Evolutionary conservation across 1,140 invertebrate species (phyloP).

Genomic region (Zaprionus ornatus): DNA sequence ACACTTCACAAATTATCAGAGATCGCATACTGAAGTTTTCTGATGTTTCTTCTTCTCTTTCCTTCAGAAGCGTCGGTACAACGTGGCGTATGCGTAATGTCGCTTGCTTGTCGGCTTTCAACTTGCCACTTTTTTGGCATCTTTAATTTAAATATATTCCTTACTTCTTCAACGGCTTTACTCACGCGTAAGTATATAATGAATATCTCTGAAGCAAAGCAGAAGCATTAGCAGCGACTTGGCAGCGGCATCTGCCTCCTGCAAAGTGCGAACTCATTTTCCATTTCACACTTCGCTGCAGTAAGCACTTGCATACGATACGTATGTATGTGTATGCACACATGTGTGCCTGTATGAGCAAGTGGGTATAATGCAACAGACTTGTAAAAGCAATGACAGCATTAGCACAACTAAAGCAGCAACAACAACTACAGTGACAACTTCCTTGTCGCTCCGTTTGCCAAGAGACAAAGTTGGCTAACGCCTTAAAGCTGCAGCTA

Average conservation of each 20-base stretch:
- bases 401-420: constrained; percentile 44
- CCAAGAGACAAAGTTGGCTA: background rate
- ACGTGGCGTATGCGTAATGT: constrained; percentile 36
- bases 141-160: background rate
- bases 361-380: constrained; percentile 34
- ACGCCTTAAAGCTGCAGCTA: background rate
- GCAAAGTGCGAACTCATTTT: constrained; percentile 24
- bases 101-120: background rate
- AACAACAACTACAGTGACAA: constrained; percentile 7
- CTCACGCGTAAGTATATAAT: background rate
- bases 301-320: constrained; percentile 19
- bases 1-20: background rate
- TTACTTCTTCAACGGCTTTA: constrained; percentile 14
- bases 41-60: constrained; percentile 33
- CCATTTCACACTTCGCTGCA: constrained; percentile 38
- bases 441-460: constrained; percentile 1
- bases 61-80: background rate
- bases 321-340: background rate
- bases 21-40: background rate
- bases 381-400: constrained; percentile 57
- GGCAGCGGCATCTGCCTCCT: background rate
- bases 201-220: background rate
- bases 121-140: background rate
- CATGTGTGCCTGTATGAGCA: background rate
- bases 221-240: background rate